Evolutionary conservation across 2,113 vertebrate genomes (phyloP), one percentile per base, ranked within the genome.

Genomic region (Hyla sarda): DNA sequence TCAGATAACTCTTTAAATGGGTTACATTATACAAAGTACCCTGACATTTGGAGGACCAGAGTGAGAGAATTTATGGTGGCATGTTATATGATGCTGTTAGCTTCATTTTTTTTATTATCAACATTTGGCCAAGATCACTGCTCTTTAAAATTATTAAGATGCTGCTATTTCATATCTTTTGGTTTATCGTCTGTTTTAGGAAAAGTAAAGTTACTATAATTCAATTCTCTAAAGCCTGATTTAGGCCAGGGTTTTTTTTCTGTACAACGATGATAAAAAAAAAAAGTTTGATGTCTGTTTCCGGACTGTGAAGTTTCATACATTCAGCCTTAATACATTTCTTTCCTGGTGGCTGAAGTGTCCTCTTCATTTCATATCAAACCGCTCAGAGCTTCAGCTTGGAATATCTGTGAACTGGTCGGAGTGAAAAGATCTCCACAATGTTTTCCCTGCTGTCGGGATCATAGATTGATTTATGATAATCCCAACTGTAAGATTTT

Each of bases 321-420:
- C 32, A 25, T 32, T 71, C 81, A 54, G 30, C 19, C 47, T 52
- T 71, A 23, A 71, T 71, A 71, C 50, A 82, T 71, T 28, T 82
- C 37, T 82, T 21, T 82, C 19, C 37, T n/a, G 45, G 48, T 82
- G 25, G 47, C 25, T 52, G 45, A 71, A 82, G 58, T 69, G 80
- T 71, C 25, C 28, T 54, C 30, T 71, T 71, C 14, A 45, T 45
- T 80, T 80, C 56, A 23, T 45, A 80, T 37, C 37, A 80, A 41
- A 41, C 54, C 54, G 23, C 47, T 47, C 41, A 71, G 30, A 13
- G 28, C 41, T 71, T 21, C 17, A 52, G 9, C 8, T 13, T 50
- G 45, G 47, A 71, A n/a, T 71, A 28, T 34, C 3, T 71, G 47
- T 48, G 2, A 19, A 48, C 14, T 16, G 47, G 28, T 13, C n/a